phyloP scores from a whole-genome alignment of 1,140 invertebrate genomes.

The Myzus persicae region DNA sequence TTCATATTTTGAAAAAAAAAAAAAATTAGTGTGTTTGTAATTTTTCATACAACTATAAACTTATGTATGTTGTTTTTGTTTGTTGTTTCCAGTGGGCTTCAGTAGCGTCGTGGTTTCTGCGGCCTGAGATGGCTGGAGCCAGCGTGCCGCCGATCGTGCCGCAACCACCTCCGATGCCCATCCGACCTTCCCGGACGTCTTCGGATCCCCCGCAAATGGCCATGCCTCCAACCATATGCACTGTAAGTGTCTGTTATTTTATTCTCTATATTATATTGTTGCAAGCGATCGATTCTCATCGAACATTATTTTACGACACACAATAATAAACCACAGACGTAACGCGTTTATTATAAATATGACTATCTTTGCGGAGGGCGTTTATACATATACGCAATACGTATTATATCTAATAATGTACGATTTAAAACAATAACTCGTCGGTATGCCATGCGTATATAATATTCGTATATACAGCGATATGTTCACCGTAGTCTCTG shows the following conservation, averaged over 20 bases:
- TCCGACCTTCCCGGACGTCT: slow-evolving; percentile 59
- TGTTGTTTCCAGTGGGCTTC: slow-evolving; percentile 66
- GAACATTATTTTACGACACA: not conserved
- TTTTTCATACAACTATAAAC: not conserved
- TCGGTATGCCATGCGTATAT: not conserved
- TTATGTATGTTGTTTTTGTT: slow-evolving; percentile 59
- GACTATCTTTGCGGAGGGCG: not conserved
- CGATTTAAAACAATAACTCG: slow-evolving; percentile 38
- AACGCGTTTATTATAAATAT: not conserved
- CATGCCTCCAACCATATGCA: slow-evolving; percentile 66
- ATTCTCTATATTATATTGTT: not conserved
- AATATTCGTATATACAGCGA: not conserved
- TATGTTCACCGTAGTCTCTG: not conserved
- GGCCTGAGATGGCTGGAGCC: slow-evolving; percentile 63
- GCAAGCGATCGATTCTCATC: not conserved
- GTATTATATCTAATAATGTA: not conserved
- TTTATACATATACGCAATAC: not conserved
- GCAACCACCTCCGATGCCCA: slow-evolving; percentile 59
- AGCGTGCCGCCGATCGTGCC: slow-evolving; percentile 57
- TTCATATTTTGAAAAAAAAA: no score
- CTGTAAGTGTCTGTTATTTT: slow-evolving; percentile 63
- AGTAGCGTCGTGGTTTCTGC: slow-evolving; percentile 67
- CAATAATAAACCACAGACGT: not conserved
- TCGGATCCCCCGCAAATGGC: slow-evolving; percentile 61
- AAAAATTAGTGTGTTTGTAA: not conserved